These are phyloP conservation scores for Nephrotoma guestfalica DNA, from an alignment of 2,888 invertebrate species.

Conservation along the genomic window DNA sequence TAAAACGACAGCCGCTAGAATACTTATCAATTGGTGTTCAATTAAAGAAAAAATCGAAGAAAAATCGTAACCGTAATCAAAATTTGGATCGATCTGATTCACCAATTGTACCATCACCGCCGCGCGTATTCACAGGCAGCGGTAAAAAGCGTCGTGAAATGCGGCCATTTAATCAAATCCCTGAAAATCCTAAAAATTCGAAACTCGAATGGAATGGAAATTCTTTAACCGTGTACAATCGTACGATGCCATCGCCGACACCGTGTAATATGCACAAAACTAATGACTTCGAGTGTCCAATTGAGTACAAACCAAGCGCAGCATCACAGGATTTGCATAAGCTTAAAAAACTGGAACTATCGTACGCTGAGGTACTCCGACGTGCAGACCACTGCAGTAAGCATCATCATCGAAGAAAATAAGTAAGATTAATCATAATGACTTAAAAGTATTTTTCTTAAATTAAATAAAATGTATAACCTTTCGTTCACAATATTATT, in stretches of 20 bases:
- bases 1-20: constrained; percentile 60
- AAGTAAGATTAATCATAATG: background rate
- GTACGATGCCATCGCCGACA: constrained; percentile 39
- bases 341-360: constrained; percentile 63
- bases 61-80: constrained; percentile 40
- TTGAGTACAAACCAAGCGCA: constrained; percentile 47
- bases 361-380: constrained; percentile 71
- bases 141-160: constrained; percentile 41
- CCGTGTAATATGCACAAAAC: constrained; percentile 36
- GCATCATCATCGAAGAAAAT: constrained; percentile 2
- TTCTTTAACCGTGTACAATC: constrained; percentile 53
- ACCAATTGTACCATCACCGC: constrained; percentile 50
- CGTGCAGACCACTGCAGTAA: constrained; percentile 35
- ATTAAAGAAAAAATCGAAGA: constrained; percentile 55
- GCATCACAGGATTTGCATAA: constrained; percentile 74
- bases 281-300: constrained; percentile 27
- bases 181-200: constrained; percentile 11
- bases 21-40: constrained; percentile 51
- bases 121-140: constrained; percentile 43
- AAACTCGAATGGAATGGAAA: constrained; percentile 49
- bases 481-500: background rate
- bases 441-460: background rate
- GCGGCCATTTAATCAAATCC: constrained; percentile 35
- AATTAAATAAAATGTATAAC: background rate
- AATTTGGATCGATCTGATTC: constrained; percentile 48